Evolutionary conservation across 2,888 invertebrate genomes (phyloP), one percentile per base, ranked within the genome.

Genomic region (Rhamnusium bicolor): DNA sequence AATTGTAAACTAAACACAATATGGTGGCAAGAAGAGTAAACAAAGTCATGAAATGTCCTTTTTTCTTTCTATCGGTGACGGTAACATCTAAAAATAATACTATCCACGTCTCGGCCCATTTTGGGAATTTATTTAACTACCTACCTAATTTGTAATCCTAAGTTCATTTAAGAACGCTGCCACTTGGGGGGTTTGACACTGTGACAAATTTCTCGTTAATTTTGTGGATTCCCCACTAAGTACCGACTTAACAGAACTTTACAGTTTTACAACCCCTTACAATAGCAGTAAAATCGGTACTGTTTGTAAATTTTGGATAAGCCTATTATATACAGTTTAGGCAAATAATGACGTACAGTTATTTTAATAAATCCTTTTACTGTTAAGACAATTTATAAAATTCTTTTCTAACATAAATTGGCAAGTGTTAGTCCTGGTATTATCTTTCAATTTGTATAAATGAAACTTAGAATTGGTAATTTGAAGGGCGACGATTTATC

Each of bases 1-100:
- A 63, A 63, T 27, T 65, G 65, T 65, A 65, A 65, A 65, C 32
- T 24, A 65, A 53, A 65, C 65, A 65, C 40, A 53, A 65, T 12
- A 65, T 65, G 51, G 65, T 53, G 53, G 65, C 32, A 51, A 49
- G 21, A 24, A 63, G 49, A 63, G 29, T 19, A 65, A 65, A 53
- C 53, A 65, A 53, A 27, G 24, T 65, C 27, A 51, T 65, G 65
- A 65, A 65, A 65, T 65, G 51, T 65, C 18, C 19, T 53, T 51
- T 65, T 65, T 53, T 32, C 10, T 53, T 53, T 58, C n/a, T n/a
- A n/a, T n/a, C n/a, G n/a, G n/a, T n/a, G n/a, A n/a, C 40, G 40
- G 40, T 40, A n/a, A 40, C n/a, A 40, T n/a, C 40, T 40, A n/a
- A 40, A 40, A 40, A 40, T 40, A 40, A 40, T 40, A 40, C 12